Evolutionary conservation across 1,140 invertebrate genomes (phyloP).

Genomic region (Aradophagus sp.): DNA sequence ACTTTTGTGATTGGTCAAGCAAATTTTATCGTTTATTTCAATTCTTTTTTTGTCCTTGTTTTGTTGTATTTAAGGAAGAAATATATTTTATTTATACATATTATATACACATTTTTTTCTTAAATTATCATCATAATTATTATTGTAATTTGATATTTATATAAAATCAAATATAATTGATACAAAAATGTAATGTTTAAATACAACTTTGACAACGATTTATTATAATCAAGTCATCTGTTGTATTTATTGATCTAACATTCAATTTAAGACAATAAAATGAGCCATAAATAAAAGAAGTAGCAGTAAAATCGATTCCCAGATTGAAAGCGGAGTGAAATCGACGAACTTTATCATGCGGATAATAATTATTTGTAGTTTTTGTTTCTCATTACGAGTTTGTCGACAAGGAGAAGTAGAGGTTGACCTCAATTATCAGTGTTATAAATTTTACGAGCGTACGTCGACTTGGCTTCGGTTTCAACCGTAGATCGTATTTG

Average conservation of each 20-base stretch:
- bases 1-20: neutral
- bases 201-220: too few relatives aligned
- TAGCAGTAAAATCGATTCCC: neutral
- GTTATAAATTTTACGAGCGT: conserved; percentile 4
- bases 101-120: too few relatives aligned
- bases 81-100: too few relatives aligned
- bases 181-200: too few relatives aligned
- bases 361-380: neutral
- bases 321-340: neutral
- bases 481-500: neutral
- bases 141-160: too few relatives aligned
- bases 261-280: neutral
- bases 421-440: conserved; percentile 22
- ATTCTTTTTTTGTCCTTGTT: neutral
- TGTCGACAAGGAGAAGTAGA: conserved; percentile 6
- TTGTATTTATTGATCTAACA: neutral
- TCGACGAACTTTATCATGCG: neutral
- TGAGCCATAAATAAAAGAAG: too few relatives aligned
- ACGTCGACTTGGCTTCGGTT: neutral
- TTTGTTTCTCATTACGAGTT: conserved; percentile 8
- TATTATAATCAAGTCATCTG: too few relatives aligned
- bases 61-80: neutral
- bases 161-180: too few relatives aligned
- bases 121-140: too few relatives aligned
- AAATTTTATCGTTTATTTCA: neutral